Evolutionary conservation across 2,113 vertebrate species (phyloP).

Genomic region (Gadus chalcogrammus): DNA sequence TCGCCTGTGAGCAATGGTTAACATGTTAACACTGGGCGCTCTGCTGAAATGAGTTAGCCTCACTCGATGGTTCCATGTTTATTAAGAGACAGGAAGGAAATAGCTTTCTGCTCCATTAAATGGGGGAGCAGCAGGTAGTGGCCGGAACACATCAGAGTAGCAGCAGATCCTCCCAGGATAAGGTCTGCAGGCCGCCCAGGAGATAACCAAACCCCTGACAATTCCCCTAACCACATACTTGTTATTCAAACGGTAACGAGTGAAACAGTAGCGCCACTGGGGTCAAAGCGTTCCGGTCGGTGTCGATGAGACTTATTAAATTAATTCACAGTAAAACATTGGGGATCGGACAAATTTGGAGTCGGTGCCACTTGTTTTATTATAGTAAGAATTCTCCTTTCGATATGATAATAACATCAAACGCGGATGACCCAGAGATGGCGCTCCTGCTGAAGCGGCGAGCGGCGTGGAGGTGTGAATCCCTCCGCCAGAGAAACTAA

Average conservation of each 20-base stretch:
- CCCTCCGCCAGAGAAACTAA: no score
- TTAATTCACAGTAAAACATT: no score
- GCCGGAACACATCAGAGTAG: constrained; percentile 42
- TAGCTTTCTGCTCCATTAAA: constrained; percentile 57
- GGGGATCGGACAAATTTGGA: no score
- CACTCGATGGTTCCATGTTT: constrained; percentile 60
- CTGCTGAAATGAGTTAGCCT: constrained; percentile 62
- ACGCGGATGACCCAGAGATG: no score
- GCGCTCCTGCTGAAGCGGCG: no score
- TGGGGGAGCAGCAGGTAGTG: constrained; percentile 45
- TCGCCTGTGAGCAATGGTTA: constrained; percentile 45
- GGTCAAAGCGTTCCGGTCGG: not conserved
- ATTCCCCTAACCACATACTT: not conserved
- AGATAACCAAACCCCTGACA: not conserved
- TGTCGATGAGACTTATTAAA: not conserved
- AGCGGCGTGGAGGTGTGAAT: no score
- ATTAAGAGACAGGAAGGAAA: constrained; percentile 61
- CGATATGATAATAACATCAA: no score
- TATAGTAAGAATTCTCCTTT: no score
- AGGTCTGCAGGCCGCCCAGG: constrained; percentile 28
- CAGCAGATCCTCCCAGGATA: constrained; percentile 34
- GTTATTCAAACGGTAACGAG: not conserved
- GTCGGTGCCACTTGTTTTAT: no score
- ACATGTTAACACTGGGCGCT: constrained; percentile 51
- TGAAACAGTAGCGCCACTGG: not conserved